Conservation (phyloP, 1,140 invertebrate genomes). For the Saccostrea glomerata region DNA sequence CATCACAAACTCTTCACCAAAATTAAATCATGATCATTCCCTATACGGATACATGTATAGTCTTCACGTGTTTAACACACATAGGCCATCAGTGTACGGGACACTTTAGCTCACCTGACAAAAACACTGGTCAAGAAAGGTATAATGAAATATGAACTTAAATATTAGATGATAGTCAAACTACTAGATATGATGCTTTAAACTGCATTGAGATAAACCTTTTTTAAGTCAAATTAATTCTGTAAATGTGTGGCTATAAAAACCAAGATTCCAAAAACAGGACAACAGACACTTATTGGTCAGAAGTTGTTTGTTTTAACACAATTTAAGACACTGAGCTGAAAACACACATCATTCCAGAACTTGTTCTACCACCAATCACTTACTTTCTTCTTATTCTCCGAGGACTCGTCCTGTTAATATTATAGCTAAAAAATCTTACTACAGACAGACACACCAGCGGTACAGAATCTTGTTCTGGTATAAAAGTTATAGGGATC, state of each 20-base stretch:
- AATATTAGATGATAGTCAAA: background rate
- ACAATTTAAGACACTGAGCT: background rate
- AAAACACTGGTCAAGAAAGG: background rate
- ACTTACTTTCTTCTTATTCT: constrained; percentile 29
- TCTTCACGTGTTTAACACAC: background rate
- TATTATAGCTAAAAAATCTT: constrained; percentile 18
- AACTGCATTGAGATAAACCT: background rate
- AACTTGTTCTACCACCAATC: background rate
- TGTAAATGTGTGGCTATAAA: background rate
- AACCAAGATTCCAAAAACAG: background rate
- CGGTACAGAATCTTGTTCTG: too few species aligned
- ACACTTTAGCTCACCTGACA: background rate
- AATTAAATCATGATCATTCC: background rate
- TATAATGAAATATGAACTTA: background rate
- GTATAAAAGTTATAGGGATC: too few species aligned
- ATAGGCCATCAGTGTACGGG: background rate
- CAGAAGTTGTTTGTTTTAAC: background rate
- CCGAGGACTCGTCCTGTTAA: background rate
- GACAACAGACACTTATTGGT: background rate
- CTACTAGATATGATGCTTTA: background rate
- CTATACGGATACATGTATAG: background rate
- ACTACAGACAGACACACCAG: background rate
- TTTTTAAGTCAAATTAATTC: background rate
- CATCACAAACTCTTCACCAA: background rate
- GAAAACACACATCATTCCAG: background rate